Conservation (phyloP, 2,113 vertebrate species). For the Tenebrosternarchus preto region DNA sequence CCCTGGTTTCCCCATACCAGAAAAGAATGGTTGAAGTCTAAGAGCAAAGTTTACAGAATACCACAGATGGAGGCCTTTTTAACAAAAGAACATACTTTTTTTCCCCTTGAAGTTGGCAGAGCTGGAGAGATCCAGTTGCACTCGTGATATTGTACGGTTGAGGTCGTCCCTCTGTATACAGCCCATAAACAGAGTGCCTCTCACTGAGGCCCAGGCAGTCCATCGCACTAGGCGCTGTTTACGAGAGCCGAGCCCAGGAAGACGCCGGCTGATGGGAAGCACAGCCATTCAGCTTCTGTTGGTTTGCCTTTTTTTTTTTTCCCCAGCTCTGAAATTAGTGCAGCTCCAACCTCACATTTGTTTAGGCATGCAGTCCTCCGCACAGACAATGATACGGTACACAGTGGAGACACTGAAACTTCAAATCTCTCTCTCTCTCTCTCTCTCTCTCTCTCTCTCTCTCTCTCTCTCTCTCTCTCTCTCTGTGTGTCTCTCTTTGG, state of each 20-base stretch:
- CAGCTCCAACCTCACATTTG: conserved; percentile 58
- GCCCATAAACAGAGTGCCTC: conserved; percentile 50
- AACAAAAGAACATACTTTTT: conserved; percentile 8
- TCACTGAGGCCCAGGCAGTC: conserved; percentile 59
- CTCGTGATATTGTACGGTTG: conserved; percentile 57
- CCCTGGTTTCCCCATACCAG: background rate
- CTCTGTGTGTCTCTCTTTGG: no score
- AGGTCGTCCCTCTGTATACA: conserved; percentile 43
- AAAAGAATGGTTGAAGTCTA: background rate
- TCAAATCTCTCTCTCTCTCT: background rate
- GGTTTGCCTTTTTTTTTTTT: no score
- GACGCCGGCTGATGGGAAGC: conserved; percentile 42
- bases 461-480: no score
- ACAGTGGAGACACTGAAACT: conserved; percentile 30
- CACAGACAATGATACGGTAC: conserved; percentile 39
- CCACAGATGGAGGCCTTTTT: background rate
- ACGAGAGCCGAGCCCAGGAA: conserved; percentile 50
- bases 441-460: no score
- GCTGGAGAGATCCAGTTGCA: conserved; percentile 52
- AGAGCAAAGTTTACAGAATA: background rate
- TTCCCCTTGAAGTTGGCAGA: background rate
- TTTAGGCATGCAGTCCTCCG: conserved; percentile 32
- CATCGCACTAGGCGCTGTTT: conserved; percentile 48
- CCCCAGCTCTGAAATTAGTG: conserved; percentile 41
- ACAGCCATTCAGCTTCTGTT: conserved; percentile 57